Evolutionary conservation across 1,140 invertebrate genomes (phyloP).

Genomic region (Zaprionus kolodkinae): DNA sequence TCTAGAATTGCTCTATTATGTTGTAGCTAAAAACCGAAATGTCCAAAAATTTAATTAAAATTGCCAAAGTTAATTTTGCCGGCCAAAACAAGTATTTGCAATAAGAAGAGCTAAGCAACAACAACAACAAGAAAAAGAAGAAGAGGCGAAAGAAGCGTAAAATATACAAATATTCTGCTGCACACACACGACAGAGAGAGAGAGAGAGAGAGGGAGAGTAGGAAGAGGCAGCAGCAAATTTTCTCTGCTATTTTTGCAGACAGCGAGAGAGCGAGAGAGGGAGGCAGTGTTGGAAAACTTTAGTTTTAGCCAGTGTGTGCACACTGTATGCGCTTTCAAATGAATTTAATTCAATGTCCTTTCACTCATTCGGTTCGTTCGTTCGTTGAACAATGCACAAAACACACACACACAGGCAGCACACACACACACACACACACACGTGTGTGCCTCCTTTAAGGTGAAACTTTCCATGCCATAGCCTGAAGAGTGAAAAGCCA

Average conservation of each 20-base stretch:
- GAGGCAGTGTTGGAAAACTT: slow-evolving; percentile 50
- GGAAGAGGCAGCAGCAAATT: slow-evolving; percentile 21
- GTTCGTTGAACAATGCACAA: slow-evolving; percentile 54
- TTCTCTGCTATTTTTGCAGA: slow-evolving; percentile 26
- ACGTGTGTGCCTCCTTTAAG: slow-evolving; percentile 37
- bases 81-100: slow-evolving; percentile 31
- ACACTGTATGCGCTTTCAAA: slow-evolving; percentile 64
- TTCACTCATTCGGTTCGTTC: slow-evolving; percentile 64
- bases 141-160: slow-evolving; percentile 50
- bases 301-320: slow-evolving; percentile 67
- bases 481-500: slow-evolving; percentile 32
- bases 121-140: slow-evolving; percentile 37
- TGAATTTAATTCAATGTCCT: slow-evolving; percentile 83
- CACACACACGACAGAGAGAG: slow-evolving; percentile 13
- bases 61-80: slow-evolving; percentile 73
- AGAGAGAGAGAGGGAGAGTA: no score
- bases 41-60: slow-evolving; percentile 77
- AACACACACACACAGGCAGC: slow-evolving; percentile 42
- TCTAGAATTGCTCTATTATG: slow-evolving; percentile 56
- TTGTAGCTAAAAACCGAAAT: slow-evolving; percentile 60
- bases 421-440: slow-evolving; percentile 30
- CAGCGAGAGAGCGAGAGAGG: not conserved
- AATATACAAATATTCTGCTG: slow-evolving; percentile 63
- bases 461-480: slow-evolving; percentile 65
- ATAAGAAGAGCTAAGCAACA: slow-evolving; percentile 21